Conservation (phyloP, 2,888 invertebrate species). For the Temnothorax rugatulus region DNA sequence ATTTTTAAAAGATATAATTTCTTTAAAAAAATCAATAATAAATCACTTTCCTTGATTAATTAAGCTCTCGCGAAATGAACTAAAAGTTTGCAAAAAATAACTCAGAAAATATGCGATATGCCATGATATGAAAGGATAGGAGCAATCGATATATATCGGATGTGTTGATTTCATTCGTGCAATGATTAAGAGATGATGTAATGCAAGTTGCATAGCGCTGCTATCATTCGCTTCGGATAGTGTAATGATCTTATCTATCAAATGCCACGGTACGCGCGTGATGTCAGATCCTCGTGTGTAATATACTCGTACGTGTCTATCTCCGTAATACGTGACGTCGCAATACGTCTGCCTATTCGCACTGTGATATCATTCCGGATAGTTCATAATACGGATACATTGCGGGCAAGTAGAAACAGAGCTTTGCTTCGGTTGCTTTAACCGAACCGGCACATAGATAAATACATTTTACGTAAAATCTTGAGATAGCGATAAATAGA, state of each 20-base stretch:
- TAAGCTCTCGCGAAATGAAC: neutral
- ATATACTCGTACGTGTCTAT: slow-evolving; percentile 53
- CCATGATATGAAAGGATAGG: neutral
- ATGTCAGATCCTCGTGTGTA: slow-evolving; percentile 41
- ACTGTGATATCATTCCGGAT: slow-evolving; percentile 42
- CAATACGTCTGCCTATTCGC: slow-evolving; percentile 53
- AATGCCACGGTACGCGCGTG: slow-evolving; percentile 46
- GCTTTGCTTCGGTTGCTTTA: neutral
- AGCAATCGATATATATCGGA: slow-evolving; percentile 20
- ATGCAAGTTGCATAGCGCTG: slow-evolving; percentile 4
- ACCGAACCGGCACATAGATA: neutral
- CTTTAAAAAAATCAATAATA: neutral
- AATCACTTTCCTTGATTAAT: neutral
- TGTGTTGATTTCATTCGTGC: slow-evolving; percentile 38
- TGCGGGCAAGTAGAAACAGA: slow-evolving; percentile 10
- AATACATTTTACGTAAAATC: neutral
- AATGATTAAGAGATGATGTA: slow-evolving; percentile 29
- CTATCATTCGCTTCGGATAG: slow-evolving; percentile 32
- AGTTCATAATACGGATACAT: slow-evolving; percentile 39
- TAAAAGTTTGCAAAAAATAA: neutral
- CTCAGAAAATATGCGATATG: neutral
- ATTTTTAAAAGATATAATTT: neutral
- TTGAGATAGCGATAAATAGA: neutral
- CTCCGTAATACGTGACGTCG: slow-evolving; percentile 46
- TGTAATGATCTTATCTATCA: slow-evolving; percentile 53